These are phyloP conservation scores for Heliconius congener DNA, from an alignment of 1,140 invertebrate species.

Conservation along the genomic window DNA sequence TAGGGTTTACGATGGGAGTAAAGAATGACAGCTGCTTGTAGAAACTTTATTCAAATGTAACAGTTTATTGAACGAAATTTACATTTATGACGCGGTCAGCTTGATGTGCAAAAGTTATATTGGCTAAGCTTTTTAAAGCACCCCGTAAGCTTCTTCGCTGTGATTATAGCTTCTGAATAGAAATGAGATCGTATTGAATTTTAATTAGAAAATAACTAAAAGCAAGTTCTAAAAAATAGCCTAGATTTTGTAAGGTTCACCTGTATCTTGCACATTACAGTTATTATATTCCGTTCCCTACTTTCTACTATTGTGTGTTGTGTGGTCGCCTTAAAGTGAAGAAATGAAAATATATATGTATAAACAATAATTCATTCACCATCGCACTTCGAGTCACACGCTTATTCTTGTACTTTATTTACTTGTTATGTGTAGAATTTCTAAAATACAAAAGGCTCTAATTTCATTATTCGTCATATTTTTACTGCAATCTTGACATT, in stretches of 20 bases:
- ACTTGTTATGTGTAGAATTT: neutral
- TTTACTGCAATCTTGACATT: constrained; percentile 5
- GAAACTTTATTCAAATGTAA: constrained; percentile 43
- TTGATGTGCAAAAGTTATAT: neutral
- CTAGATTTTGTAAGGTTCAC: no score
- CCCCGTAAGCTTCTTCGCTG: neutral
- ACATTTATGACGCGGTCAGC: constrained; percentile 14
- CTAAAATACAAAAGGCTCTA: neutral
- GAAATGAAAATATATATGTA: no score
- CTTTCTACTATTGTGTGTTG: no score
- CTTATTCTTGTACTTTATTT: no score
- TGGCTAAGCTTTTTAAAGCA: neutral
- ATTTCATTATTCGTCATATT: neutral
- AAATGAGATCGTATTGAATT: neutral
- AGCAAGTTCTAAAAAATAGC: neutral
- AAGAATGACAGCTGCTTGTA: constrained; percentile 43
- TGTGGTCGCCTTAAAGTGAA: no score
- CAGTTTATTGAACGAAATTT: constrained; percentile 34
- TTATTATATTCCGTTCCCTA: no score
- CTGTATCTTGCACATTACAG: no score
- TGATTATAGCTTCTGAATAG: neutral
- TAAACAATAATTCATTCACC: no score
- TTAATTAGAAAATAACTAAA: neutral
- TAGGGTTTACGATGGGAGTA: constrained; percentile 34
- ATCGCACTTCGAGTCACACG: no score